These are phyloP conservation scores for Tachypleus tridentatus DNA, from an alignment of 1,140 invertebrate species.

Conservation along the genomic window DNA sequence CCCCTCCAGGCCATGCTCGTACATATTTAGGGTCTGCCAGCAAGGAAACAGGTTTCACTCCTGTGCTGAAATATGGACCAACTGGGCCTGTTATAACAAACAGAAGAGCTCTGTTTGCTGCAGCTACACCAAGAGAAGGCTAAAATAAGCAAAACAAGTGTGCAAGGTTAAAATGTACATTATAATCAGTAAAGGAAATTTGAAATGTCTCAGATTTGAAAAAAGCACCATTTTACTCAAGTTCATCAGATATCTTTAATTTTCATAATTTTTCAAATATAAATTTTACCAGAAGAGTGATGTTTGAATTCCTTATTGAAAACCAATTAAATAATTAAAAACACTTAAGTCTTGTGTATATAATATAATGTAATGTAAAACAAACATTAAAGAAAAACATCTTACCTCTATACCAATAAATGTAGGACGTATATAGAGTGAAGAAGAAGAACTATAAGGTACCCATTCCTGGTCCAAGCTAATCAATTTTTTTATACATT, in stretches of 20 bases:
- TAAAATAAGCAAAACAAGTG: slow-evolving; percentile 34
- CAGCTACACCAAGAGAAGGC: slow-evolving; percentile 79
- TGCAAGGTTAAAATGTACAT: background rate
- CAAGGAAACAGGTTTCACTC: slow-evolving; percentile 60
- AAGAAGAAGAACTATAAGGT: slow-evolving; percentile 66
- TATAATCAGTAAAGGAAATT: background rate
- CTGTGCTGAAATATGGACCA: slow-evolving; percentile 72
- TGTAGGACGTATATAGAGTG: slow-evolving; percentile 92
- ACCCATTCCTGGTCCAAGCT: slow-evolving; percentile 96
- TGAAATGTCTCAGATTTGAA: background rate
- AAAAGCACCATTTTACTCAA: background rate
- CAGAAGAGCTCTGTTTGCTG: slow-evolving; percentile 69
- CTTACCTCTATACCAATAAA: slow-evolving; percentile 92
- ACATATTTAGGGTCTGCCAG: slow-evolving; percentile 67
- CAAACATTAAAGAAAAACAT: slow-evolving; percentile 21
- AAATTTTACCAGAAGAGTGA: slow-evolving; percentile 7
- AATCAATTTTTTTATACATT: slow-evolving; percentile 74
- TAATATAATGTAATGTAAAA: background rate
- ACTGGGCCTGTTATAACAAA: slow-evolving; percentile 88
- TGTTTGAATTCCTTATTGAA: slow-evolving; percentile 4
- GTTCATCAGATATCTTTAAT: background rate
- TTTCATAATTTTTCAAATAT: background rate
- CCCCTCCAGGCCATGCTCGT: slow-evolving; percentile 90
- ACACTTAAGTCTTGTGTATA: background rate
- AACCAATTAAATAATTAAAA: background rate